These are phyloP conservation scores for Anguilla rostrata DNA, from an alignment of 2,113 vertebrate species.

Conservation along the genomic window DNA sequence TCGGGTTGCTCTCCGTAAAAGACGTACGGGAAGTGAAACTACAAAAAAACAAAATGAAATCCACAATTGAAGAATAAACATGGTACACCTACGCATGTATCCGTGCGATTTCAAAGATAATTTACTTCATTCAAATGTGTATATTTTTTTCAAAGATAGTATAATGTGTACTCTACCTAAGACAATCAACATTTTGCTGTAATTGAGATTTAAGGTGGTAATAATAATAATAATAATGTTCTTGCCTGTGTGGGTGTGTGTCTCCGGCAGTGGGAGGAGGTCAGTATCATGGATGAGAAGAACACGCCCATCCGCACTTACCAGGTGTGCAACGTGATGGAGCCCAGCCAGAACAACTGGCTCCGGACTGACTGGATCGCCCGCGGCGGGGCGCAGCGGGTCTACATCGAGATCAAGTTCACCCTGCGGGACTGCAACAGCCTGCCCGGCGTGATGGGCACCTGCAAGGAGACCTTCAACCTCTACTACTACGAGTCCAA, in stretches of 20 bases:
- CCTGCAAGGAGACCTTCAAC: conserved; percentile 99
- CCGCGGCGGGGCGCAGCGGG: conserved; percentile 87
- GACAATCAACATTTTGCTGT: too few species aligned
- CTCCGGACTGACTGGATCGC: conserved; percentile 97
- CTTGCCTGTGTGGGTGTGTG: conserved; percentile 30
- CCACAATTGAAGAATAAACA: not conserved
- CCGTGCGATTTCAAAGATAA: not conserved
- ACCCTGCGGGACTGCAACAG: conserved; percentile 97
- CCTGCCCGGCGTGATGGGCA: conserved; percentile 94
- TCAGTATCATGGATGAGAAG: conserved; percentile 99
- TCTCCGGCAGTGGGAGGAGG: conserved; percentile 91
- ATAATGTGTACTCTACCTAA: too few species aligned
- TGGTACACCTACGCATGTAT: not conserved
- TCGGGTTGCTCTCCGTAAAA: not conserved
- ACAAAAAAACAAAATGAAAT: not conserved
- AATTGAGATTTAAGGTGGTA: too few species aligned
- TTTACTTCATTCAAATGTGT: too few species aligned
- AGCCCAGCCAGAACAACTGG: conserved; percentile 97
- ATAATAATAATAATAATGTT: not conserved
- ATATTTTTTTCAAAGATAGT: too few species aligned
- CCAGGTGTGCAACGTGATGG: conserved; percentile 98
- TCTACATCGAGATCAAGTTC: conserved; percentile 99
- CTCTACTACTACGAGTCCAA: conserved; percentile 97
- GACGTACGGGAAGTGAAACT: not conserved
- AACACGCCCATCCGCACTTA: conserved; percentile 97